These are phyloP conservation scores for Muraenolepis orangiensis DNA, from an alignment of 2,797 vertebrate genomes.

Conservation along the genomic window DNA sequence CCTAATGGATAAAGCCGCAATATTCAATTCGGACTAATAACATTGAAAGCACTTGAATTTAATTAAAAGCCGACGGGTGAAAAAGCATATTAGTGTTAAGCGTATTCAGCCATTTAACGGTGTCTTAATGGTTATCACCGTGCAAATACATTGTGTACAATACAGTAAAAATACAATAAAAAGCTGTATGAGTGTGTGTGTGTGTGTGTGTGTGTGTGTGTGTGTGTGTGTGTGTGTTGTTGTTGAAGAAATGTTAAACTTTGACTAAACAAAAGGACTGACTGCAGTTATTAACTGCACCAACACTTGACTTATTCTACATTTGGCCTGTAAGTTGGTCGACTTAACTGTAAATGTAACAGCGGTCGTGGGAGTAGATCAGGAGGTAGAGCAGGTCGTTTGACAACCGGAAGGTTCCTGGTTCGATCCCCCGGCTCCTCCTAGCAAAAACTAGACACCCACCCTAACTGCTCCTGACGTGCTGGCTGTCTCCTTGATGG, in stretches of 20 bases:
- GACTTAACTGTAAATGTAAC: no score
- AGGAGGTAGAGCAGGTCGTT: no score
- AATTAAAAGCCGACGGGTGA: background rate
- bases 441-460: no score
- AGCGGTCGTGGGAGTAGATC: no score
- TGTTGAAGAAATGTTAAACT: no score
- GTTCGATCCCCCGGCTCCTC: no score
- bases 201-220: background rate
- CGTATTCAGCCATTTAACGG: background rate
- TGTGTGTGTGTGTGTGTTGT: background rate
- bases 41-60: background rate
- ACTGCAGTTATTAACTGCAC: background rate
- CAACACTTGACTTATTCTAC: background rate
- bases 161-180: no score
- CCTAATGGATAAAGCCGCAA: background rate
- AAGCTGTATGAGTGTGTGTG: background rate
- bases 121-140: background rate
- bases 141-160: background rate
- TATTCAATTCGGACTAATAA: background rate
- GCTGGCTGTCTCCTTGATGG: no score
- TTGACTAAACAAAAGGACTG: no score
- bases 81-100: background rate
- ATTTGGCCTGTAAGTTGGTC: background rate
- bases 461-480: no score
- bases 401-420: no score